A percentile compares a stretch with the other conserved stretches of the same genome.
Evolutionary conservation across 2,797 vertebrate species (phyloP).

Genomic region (Pangasius djambal): DNA sequence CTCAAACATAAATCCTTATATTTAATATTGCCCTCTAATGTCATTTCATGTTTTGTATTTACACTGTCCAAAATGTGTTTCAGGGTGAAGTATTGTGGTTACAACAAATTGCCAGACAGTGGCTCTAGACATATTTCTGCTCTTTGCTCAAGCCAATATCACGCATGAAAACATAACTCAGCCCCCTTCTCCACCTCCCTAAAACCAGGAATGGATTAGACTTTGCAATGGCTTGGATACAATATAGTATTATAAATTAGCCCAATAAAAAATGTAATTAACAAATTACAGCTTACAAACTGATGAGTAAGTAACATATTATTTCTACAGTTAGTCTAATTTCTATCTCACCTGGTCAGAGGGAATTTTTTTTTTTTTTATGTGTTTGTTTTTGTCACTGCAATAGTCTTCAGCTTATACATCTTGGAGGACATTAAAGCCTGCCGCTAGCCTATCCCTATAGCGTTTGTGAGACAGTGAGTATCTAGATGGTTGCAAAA

Average conservation of each 20-base stretch:
- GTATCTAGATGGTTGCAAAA: not conserved
- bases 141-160: not conserved
- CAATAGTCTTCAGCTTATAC: not conserved
- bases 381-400: not conserved
- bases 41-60: not conserved
- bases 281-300: not conserved
- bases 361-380: not conserved
- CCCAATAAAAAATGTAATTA: too few relatives aligned
- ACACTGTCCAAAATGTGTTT: not conserved
- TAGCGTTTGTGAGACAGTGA: not conserved
- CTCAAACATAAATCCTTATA: not conserved
- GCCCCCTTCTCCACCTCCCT: not conserved
- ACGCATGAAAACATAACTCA: not conserved
- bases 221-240: not conserved
- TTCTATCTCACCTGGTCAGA: not conserved
- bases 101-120: not conserved
- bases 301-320: not conserved
- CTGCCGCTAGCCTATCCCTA: not conserved
- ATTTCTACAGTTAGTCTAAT: not conserved
- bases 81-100: not conserved
- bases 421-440: not conserved
- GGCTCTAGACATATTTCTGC: not conserved
- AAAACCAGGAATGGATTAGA: not conserved
- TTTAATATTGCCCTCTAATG: not conserved
- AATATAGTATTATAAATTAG: not conserved